Percentiles rank a stretch among this genome's conserved stretches.
These are phyloP conservation scores for Schizothorax lantsangensis DNA, from an alignment of 2,797 vertebrate species.

Conservation along the genomic window DNA sequence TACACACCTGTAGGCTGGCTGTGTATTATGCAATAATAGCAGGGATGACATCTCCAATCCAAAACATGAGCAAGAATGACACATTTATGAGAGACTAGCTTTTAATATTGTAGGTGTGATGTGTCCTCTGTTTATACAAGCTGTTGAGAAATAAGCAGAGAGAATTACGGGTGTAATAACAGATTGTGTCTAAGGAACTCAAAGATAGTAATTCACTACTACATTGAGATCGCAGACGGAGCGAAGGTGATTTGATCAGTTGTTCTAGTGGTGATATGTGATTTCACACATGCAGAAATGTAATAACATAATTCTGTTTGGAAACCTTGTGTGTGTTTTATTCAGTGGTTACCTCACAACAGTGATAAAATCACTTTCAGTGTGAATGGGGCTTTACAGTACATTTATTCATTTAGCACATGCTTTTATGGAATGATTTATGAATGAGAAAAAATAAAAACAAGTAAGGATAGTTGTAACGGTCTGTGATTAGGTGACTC, in stretches of 20 bases:
- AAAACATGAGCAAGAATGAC: background rate
- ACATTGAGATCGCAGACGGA: background rate
- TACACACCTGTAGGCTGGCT: background rate
- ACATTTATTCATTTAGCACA: background rate
- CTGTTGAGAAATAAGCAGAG: background rate
- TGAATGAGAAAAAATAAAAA: background rate
- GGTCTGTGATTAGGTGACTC: background rate
- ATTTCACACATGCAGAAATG: background rate
- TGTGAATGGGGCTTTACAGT: background rate
- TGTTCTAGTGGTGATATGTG: background rate
- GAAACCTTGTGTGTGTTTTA: background rate
- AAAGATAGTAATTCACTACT: background rate
- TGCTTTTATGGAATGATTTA: background rate
- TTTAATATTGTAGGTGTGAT: slow-evolving; percentile 21
- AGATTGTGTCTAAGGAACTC: background rate
- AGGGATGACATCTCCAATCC: background rate
- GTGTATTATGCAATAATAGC: background rate
- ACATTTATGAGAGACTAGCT: background rate
- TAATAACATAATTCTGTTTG: background rate
- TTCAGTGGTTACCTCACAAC: background rate
- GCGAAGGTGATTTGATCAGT: background rate
- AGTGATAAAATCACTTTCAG: background rate
- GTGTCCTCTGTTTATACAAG: background rate
- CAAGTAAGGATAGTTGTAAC: background rate
- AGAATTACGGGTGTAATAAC: slow-evolving; percentile 9